Conservation (phyloP, 2,113 vertebrate genomes). For the Melanocharis versteri region DNA sequence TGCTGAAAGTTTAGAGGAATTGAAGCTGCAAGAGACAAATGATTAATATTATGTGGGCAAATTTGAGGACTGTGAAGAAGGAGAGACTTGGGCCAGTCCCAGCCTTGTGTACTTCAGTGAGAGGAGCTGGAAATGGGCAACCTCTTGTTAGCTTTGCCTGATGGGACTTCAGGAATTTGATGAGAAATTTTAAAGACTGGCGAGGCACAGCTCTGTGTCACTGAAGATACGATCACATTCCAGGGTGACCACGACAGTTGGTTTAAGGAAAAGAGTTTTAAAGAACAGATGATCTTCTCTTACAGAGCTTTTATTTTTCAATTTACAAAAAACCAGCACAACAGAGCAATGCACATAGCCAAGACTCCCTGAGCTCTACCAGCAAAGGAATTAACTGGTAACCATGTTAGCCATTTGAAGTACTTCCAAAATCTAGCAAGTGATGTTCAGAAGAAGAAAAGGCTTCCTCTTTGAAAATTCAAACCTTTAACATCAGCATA, state of each 20-base stretch:
- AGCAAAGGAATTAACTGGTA: background rate
- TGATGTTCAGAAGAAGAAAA: background rate
- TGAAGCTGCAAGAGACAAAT: background rate
- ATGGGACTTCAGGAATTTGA: background rate
- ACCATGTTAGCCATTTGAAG: background rate
- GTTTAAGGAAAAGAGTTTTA: background rate
- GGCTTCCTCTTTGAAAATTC: background rate
- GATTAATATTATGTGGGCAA: background rate
- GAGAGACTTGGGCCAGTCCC: background rate
- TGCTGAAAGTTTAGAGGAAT: background rate
- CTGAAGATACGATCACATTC: background rate
- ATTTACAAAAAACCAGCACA: background rate
- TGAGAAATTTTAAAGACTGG: background rate
- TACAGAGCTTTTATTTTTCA: background rate
- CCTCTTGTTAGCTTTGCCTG: background rate
- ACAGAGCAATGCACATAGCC: background rate
- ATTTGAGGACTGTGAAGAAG: background rate
- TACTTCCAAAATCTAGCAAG: background rate
- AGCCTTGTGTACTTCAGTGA: background rate
- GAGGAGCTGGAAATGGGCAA: slow-evolving; percentile 8
- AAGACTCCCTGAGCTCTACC: background rate
- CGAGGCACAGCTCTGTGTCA: background rate
- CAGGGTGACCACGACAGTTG: background rate
- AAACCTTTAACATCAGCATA: background rate
- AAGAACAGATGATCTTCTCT: background rate